A percentile compares a stretch with the other conserved stretches of the same genome.
These are phyloP conservation scores for Eulacestoma nigropectus DNA, from an alignment of 2,113 vertebrate species.

Conservation along the genomic window DNA sequence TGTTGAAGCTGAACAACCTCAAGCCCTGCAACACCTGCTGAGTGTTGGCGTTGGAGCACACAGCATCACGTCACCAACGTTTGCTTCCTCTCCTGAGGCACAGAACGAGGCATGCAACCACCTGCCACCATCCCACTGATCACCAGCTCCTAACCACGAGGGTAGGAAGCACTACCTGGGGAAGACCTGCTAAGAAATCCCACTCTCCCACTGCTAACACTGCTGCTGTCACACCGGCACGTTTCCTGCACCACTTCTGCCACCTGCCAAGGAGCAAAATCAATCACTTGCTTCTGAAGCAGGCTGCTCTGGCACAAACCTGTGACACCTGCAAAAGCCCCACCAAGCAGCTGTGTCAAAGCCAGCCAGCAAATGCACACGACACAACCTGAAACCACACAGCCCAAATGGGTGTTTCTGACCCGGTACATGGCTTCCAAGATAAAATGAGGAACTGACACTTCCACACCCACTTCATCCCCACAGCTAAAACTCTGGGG, in stretches of 20 bases:
- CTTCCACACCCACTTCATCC: background rate
- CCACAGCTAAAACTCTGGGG: background rate
- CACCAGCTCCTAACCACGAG: background rate
- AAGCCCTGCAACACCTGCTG: background rate
- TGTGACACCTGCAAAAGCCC: background rate
- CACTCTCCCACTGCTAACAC: rapidly evolving
- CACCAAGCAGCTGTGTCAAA: background rate
- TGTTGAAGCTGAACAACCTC: rapidly evolving
- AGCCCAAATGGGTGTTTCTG: background rate
- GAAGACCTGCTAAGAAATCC: background rate
- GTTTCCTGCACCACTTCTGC: background rate
- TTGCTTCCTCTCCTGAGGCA: background rate
- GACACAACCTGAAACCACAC: background rate
- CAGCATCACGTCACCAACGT: rapidly evolving
- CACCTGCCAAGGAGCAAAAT: background rate
- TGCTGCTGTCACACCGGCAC: rapidly evolving
- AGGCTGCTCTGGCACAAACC: background rate
- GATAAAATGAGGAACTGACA: background rate
- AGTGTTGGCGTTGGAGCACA: rapidly evolving
- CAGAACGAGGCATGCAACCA: rapidly evolving
- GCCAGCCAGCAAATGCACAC: rapidly evolving
- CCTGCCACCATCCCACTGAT: background rate
- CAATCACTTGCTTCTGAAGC: background rate
- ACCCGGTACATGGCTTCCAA: rapidly evolving
- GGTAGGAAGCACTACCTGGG: background rate